Evolutionary conservation across 2,797 vertebrate genomes (phyloP).

Genomic region (Pangasius sanitwongsei): DNA sequence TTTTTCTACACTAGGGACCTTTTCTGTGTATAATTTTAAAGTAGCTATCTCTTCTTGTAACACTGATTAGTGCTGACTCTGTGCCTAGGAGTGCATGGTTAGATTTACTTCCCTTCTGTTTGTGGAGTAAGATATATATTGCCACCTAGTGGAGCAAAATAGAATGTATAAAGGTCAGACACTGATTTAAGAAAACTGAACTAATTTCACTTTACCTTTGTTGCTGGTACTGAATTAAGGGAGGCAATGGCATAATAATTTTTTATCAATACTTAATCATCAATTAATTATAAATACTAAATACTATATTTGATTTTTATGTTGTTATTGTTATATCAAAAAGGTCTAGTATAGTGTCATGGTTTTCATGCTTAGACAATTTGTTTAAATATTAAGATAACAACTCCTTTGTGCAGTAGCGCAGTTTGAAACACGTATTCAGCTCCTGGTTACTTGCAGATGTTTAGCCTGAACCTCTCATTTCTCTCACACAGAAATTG

Average conservation of each 20-base stretch:
- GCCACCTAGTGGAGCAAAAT: conserved; percentile 7
- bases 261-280: neutral
- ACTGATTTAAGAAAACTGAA: neutral
- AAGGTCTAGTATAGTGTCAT: neutral
- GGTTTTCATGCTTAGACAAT: neutral
- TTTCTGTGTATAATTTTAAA: neutral
- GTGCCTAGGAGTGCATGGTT: neutral
- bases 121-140: neutral
- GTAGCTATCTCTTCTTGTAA: neutral
- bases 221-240: neutral
- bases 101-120: neutral
- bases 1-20: neutral
- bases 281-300: neutral
- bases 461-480: conserved; percentile 15
- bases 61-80: neutral
- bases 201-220: neutral
- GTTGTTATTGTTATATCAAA: neutral
- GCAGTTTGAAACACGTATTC: neutral
- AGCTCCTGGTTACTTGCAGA: neutral
- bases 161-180: neutral
- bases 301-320: neutral
- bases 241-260: too few relatives aligned
- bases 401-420: neutral
- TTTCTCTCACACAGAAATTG: conserved; percentile 75
- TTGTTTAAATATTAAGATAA: neutral